phyloP scores from a whole-genome alignment of 2,888 invertebrate species.

The Spialia ferax region DNA sequence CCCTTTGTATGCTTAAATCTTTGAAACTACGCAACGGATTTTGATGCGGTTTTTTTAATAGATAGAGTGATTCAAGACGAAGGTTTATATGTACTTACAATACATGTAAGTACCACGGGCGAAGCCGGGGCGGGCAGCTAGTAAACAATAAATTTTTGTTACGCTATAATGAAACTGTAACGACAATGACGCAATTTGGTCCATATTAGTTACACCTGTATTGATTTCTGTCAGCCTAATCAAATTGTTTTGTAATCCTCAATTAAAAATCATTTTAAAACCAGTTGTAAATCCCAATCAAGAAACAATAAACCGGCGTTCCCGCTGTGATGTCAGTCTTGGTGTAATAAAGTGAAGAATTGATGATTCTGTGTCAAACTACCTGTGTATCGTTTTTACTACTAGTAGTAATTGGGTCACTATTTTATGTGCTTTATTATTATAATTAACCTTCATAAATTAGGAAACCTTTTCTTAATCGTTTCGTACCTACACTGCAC shows the following conservation, averaged over 20 bases:
- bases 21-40: no score
- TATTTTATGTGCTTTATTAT: constrained; percentile 1
- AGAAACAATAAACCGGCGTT: constrained; percentile 19
- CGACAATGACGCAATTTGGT: neutral
- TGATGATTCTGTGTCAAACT: constrained; percentile 22
- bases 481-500: no score
- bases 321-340: constrained; percentile 24
- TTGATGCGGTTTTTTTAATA: no score
- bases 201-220: constrained; percentile 23
- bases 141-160: no score
- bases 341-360: constrained; percentile 29
- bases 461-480: neutral
- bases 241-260: constrained; percentile 28
- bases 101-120: no score
- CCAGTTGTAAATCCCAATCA: constrained; percentile 31
- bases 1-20: no score
- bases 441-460: neutral
- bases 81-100: no score
- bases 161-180: neutral
- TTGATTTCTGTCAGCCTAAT: constrained; percentile 27
- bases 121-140: no score
- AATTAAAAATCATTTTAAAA: constrained; percentile 16
- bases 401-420: constrained; percentile 14
- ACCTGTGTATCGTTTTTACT: neutral
- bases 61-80: no score